Conservation (phyloP, 2,888 invertebrate genomes). For the Itoplectis maculator region DNA sequence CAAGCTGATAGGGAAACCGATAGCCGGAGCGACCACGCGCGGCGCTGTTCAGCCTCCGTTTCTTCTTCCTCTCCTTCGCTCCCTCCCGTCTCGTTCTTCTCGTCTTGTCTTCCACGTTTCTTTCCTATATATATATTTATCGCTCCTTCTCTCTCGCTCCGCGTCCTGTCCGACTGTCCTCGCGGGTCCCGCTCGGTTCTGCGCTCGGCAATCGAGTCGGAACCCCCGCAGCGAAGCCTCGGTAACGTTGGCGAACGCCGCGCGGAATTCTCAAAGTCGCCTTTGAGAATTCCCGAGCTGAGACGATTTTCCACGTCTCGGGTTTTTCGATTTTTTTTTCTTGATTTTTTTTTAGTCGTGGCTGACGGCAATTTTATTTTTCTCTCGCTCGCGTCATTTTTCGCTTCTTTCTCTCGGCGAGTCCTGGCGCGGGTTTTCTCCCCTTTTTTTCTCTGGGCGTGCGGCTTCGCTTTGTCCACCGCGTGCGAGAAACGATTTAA, state of each 20-base stretch:
- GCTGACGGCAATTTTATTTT: conserved; percentile 25
- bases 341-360: background rate
- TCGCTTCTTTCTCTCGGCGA: conserved; percentile 46
- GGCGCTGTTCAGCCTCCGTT: conserved; percentile 59
- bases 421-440: conserved; percentile 22
- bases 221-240: conserved; percentile 78
- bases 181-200: conserved; percentile 72
- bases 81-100: conserved; percentile 38
- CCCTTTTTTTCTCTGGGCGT: conserved; percentile 54
- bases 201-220: conserved; percentile 70
- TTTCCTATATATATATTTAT: too few relatives aligned
- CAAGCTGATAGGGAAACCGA: conserved; percentile 82
- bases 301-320: conserved; percentile 67
- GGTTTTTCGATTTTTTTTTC: conserved; percentile 66
- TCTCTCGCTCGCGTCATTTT: conserved; percentile 57
- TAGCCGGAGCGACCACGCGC: conserved; percentile 74
- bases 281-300: conserved; percentile 57
- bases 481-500: conserved; percentile 71
- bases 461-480: conserved; percentile 68
- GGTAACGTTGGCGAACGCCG: conserved; percentile 73
- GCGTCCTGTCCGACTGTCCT: background rate
- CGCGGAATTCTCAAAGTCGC: conserved; percentile 73
- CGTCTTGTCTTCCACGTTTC: conserved; percentile 35
- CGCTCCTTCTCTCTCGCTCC: conserved; percentile 32
- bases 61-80: conserved; percentile 26